Evolutionary conservation across 2,797 vertebrate species (phyloP).

Genomic region (Euphonia xanthogaster): DNA sequence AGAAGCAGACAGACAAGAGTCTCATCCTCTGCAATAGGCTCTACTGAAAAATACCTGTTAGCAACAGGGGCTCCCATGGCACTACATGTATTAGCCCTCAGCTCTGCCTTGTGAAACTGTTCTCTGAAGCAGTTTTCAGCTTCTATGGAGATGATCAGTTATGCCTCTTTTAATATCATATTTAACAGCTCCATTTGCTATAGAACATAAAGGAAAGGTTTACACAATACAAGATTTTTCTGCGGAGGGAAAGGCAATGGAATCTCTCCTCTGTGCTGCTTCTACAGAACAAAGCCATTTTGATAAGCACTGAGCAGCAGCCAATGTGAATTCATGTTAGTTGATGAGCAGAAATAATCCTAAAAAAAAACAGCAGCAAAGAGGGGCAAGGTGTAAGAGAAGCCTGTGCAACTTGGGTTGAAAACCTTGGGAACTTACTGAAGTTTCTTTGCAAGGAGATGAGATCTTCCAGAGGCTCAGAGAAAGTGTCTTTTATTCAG

Average conservation of each 20-base stretch:
- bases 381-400: not conserved
- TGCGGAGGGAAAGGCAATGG: not conserved
- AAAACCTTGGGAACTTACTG: constrained; percentile 11
- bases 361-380: not conserved
- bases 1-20: not conserved
- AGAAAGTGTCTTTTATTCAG: constrained; percentile 18
- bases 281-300: not conserved
- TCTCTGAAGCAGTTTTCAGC: not conserved
- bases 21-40: not conserved
- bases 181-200: not conserved
- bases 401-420: not conserved
- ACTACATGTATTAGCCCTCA: not conserved
- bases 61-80: not conserved
- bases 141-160: not conserved
- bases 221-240: not conserved
- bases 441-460: constrained; percentile 18
- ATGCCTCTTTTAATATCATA: not conserved
- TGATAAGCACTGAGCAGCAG: not conserved
- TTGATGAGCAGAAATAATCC: not conserved
- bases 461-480: not conserved
- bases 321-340: not conserved
- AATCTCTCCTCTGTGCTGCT: not conserved
- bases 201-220: not conserved
- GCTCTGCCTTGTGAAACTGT: not conserved
- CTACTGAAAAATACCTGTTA: not conserved